Base-by-base conservation (phyloP, 2,797 vertebrate genomes). In the Rallus crepitans region DNA sequence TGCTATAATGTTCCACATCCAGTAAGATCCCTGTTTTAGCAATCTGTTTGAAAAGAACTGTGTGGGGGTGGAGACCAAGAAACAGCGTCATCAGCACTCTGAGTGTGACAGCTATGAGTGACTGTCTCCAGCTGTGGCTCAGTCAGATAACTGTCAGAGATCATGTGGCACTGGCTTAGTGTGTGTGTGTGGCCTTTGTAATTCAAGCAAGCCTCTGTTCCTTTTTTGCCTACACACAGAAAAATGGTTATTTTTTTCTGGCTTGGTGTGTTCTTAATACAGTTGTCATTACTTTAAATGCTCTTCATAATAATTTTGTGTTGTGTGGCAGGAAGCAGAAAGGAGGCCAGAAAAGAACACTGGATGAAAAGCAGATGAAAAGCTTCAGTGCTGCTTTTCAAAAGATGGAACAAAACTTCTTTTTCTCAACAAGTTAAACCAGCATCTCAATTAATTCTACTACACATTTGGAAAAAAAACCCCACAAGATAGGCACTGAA, bases 311-410 rank as follows among this genome's bases (percentile, higher is more conserved):
- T 93, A 94, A 87, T 72, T 70, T 76, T 91, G n/a, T 10, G 52
- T 90, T 94, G 85, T 95, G 66, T 56, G 60, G 42, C 85, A 97
- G 91, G 80, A 95, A 94, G 60, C 52, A 91, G n/a, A 88, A 86
- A 63, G 12, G 48, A 82, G 12, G 37, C 63, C 82, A 94, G 66
- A 93, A 91, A 66, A 88, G 90, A 93, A 89, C 73, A 89, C 15
- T 90, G 85, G 66, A 96, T 96, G 66, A 94, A 90, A 97, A 95
- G 90, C 95, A 96, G 87, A 91, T 94, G 89, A 94, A 66, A 91
- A 90, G 12, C 47, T 94, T 90, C 76, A 91, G 19, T 39, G 33
- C 4, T 76, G 23, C 12, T 82, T 86, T 88, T 87, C 47, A 76
- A 65, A 91, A 69, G 59, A 81, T 59, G 42, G 37, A 82, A 86